A percentile compares a stretch with the other conserved stretches of the same genome.
phyloP scores from a whole-genome alignment of 1,140 invertebrate genomes.

The Nylanderia fulva region DNA sequence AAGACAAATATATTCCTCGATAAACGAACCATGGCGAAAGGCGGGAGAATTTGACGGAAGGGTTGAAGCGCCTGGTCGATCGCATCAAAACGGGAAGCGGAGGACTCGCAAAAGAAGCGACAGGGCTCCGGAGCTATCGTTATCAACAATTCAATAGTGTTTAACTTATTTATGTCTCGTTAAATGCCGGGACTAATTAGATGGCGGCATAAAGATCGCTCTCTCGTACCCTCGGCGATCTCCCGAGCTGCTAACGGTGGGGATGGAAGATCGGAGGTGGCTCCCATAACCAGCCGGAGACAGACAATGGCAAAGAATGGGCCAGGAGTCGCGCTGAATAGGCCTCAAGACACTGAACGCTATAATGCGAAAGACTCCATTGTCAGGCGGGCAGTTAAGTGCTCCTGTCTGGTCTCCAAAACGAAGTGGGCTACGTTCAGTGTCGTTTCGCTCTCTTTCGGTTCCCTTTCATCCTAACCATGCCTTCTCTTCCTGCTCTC shows the following conservation, averaged over 20 bases:
- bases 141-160: constrained; percentile 80
- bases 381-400: constrained; percentile 84
- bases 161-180: constrained; percentile 80
- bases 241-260: constrained; percentile 60
- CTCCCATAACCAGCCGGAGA: constrained; percentile 76
- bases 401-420: constrained; percentile 79
- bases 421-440: constrained; percentile 75
- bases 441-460: constrained; percentile 41
- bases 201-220: constrained; percentile 75
- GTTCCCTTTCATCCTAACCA: constrained; percentile 19
- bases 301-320: constrained; percentile 84
- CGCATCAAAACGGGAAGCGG: constrained; percentile 35
- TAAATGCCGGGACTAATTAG: constrained; percentile 81
- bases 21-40: constrained; percentile 48
- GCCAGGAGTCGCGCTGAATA: constrained; percentile 82
- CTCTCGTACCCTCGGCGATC: constrained; percentile 65
- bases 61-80: constrained; percentile 56
- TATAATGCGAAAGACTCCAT: constrained; percentile 84
- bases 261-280: constrained; percentile 61
- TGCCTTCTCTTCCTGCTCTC: constrained; percentile 24
- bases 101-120: constrained; percentile 33
- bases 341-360: constrained; percentile 84
- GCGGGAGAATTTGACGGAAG: constrained; percentile 46
- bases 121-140: constrained; percentile 64
- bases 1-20: constrained; percentile 68